A percentile compares a stretch with the other conserved stretches of the same genome.
phyloP scores from a whole-genome alignment of 2,888 invertebrate genomes.

The Pristionchus fissidentatus region DNA sequence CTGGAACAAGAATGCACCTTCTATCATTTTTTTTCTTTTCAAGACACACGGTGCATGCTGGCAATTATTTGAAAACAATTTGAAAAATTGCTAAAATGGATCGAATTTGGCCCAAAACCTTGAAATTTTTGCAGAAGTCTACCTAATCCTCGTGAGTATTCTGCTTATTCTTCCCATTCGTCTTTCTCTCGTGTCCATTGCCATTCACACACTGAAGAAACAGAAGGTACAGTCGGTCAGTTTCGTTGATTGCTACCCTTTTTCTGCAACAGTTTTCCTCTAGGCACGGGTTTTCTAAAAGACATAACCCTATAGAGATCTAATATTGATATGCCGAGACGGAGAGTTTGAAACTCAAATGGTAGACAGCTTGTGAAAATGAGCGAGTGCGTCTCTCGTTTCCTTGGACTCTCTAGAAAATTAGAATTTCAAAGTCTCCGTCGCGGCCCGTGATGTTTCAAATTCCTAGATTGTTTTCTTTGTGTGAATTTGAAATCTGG shows the following conservation, averaged over 20 bases:
- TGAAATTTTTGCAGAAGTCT: slow-evolving; percentile 27
- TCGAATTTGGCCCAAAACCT: too few relatives aligned
- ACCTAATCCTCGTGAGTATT: neutral
- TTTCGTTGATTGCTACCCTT: neutral
- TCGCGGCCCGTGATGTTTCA: neutral
- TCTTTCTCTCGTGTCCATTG: slow-evolving; percentile 16
- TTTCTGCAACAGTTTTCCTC: neutral
- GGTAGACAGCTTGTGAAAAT: neutral
- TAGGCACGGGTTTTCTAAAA: neutral
- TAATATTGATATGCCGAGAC: too few relatives aligned
- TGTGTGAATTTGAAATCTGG: too few relatives aligned
- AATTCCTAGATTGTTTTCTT: too few relatives aligned
- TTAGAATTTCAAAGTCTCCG: neutral
- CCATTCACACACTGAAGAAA: neutral
- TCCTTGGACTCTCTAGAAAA: too few relatives aligned
- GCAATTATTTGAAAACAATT: neutral
- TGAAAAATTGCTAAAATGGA: too few relatives aligned
- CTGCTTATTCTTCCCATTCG: slow-evolving; percentile 12
- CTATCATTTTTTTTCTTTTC: too few relatives aligned
- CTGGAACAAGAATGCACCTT: too few relatives aligned
- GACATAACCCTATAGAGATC: neutral
- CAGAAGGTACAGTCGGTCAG: neutral
- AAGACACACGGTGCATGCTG: too few relatives aligned
- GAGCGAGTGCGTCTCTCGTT: too few relatives aligned
- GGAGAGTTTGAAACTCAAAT: too few relatives aligned